These are phyloP conservation scores for Ascaphus truei DNA, from an alignment of 2,113 vertebrate genomes.

Conservation along the genomic window DNA sequence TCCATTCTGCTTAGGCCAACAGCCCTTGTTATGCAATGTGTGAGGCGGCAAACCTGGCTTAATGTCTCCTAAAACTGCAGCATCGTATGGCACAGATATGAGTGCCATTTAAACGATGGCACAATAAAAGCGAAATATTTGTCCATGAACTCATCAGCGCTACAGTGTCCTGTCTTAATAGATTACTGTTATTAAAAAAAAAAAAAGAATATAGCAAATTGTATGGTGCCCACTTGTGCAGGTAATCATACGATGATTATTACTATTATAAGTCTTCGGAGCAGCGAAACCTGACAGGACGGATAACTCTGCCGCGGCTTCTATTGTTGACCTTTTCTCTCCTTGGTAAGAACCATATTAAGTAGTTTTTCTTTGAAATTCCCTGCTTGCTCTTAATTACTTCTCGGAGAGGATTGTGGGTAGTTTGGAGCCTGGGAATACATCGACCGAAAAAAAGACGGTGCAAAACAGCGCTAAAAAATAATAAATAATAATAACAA, in stretches of 20 bases:
- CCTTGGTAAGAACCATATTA: neutral
- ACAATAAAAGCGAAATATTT: neutral
- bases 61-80: no score
- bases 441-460: no score
- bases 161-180: neutral
- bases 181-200: neutral
- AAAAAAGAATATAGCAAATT: neutral
- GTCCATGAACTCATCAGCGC: neutral
- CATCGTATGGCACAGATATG: no score
- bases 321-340: neutral
- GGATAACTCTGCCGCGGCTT: neutral
- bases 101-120: neutral
- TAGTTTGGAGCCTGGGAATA: neutral
- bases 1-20: no score
- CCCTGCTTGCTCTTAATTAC: neutral
- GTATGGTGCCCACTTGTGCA: neutral
- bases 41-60: no score
- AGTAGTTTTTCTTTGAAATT: neutral
- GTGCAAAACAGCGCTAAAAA: no score
- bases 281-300: neutral
- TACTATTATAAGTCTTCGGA: neutral
- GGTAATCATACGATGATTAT: neutral
- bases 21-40: no score
- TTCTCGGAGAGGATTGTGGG: neutral
- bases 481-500: no score